A percentile compares a stretch with the other conserved stretches of the same genome.
phyloP scores from a whole-genome alignment of 2,113 vertebrate genomes.

The Dromas ardeola region DNA sequence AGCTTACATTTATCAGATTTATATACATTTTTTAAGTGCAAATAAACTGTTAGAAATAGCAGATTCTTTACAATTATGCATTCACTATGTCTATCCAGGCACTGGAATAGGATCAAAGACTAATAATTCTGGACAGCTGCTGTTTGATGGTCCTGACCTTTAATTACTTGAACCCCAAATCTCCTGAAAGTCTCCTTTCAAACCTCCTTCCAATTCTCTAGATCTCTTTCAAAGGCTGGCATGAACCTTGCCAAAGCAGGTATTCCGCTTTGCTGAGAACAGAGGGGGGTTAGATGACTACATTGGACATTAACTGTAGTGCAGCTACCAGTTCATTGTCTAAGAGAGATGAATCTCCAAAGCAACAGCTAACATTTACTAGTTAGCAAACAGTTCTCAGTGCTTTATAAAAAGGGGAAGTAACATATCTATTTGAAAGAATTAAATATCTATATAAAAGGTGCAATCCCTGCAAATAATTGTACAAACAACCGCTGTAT shows the following conservation, averaged over 20 bases:
- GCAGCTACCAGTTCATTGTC: not conserved
- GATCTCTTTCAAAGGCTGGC: not conserved
- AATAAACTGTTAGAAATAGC: not conserved
- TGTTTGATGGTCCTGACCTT: not conserved
- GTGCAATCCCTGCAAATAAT: not conserved
- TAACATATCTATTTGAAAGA: not conserved
- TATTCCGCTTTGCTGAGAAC: not conserved
- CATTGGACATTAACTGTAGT: not conserved
- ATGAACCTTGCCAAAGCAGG: not conserved
- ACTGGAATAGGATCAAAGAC: not conserved
- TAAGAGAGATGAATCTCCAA: not conserved
- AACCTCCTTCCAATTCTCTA: not conserved
- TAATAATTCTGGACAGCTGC: not conserved
- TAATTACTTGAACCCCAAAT: not conserved
- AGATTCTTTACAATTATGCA: not conserved
- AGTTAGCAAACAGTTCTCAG: not conserved
- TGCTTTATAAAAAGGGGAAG: not conserved
- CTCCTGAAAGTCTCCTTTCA: not conserved
- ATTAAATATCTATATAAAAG: not conserved
- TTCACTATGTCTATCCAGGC: not conserved
- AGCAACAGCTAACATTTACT: not conserved
- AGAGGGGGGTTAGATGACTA: not conserved
- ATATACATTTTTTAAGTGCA: not conserved
- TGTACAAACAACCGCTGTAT: not conserved
- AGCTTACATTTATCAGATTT: not conserved